phyloP scores from a whole-genome alignment of 23 tunicate genomes.

The Trididemnum clinides region DNA sequence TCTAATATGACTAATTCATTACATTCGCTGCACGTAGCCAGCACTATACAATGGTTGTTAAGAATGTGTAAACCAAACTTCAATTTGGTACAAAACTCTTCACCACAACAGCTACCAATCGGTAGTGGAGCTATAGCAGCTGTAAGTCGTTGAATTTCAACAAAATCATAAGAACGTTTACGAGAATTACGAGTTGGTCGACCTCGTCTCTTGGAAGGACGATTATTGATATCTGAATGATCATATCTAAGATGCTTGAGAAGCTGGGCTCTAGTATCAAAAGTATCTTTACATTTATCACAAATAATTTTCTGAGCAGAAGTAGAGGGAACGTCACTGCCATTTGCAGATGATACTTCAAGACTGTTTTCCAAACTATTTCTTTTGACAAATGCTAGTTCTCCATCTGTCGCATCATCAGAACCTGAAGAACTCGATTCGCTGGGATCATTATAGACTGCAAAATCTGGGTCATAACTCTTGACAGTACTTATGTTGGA shows the following conservation, averaged over 20 bases:
- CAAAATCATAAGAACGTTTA: neutral
- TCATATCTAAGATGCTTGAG: conserved; percentile 6
- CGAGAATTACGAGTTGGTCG: neutral
- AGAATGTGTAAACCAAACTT: conserved; percentile 15
- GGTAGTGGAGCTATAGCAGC: neutral
- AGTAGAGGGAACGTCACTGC: neutral
- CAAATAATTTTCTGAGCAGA: neutral
- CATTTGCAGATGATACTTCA: neutral
- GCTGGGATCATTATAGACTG: neutral
- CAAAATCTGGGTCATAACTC: neutral
- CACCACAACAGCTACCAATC: conserved; percentile 14
- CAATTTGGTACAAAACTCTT: conserved; percentile 6
- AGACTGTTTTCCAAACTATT: too few relatives aligned
- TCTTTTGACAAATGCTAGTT: too few relatives aligned
- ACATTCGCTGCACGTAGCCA: conserved; percentile 2
- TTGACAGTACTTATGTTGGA: neutral
- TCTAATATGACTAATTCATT: neutral
- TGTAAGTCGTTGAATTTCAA: neutral
- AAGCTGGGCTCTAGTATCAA: neutral
- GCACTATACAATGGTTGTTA: neutral
- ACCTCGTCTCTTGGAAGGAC: neutral
- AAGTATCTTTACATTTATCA: neutral
- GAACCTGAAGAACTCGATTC: neutral
- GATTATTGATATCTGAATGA: neutral
- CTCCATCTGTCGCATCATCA: neutral